A percentile compares a stretch with the other conserved stretches of the same genome.
These are phyloP conservation scores for Bembecia ichneumoniformis DNA, from an alignment of 2,888 invertebrate species.

Conservation along the genomic window DNA sequence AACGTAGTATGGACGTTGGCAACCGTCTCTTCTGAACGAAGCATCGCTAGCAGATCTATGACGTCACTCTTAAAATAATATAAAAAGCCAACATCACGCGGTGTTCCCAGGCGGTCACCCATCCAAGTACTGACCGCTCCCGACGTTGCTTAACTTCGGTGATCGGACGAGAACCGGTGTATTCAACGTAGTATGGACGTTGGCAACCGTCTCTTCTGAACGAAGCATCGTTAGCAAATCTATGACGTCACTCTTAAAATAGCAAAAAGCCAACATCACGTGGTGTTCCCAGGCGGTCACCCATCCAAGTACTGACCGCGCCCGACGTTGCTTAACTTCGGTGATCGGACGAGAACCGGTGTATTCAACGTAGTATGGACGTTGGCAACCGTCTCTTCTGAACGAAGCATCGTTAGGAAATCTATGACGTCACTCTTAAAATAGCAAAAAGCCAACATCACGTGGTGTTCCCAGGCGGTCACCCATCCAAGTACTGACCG, in stretches of 20 bases:
- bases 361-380: slow-evolving; percentile 35
- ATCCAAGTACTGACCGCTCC: slow-evolving; percentile 24
- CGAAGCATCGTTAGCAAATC: too few species aligned
- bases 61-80: too few species aligned
- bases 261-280: slow-evolving; percentile 17
- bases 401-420: too few species aligned
- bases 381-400: slow-evolving; percentile 15
- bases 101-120: slow-evolving; percentile 24
- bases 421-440: too few species aligned
- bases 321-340: slow-evolving; percentile 23
- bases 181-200: slow-evolving; percentile 35
- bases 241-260: too few species aligned
- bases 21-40: too few species aligned
- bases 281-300: slow-evolving; percentile 23
- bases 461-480: slow-evolving; percentile 19
- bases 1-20: slow-evolving; percentile 36
- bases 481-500: slow-evolving; percentile 18
- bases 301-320: slow-evolving; percentile 24
- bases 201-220: slow-evolving; percentile 11
- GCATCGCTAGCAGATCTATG: too few species aligned
- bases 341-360: slow-evolving; percentile 29
- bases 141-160: slow-evolving; percentile 24
- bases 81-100: slow-evolving; percentile 18
- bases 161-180: slow-evolving; percentile 30
- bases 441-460: slow-evolving; percentile 11